Evolutionary conservation across 2,113 vertebrate genomes (phyloP).

Genomic region (Lamprologus lemairii): DNA sequence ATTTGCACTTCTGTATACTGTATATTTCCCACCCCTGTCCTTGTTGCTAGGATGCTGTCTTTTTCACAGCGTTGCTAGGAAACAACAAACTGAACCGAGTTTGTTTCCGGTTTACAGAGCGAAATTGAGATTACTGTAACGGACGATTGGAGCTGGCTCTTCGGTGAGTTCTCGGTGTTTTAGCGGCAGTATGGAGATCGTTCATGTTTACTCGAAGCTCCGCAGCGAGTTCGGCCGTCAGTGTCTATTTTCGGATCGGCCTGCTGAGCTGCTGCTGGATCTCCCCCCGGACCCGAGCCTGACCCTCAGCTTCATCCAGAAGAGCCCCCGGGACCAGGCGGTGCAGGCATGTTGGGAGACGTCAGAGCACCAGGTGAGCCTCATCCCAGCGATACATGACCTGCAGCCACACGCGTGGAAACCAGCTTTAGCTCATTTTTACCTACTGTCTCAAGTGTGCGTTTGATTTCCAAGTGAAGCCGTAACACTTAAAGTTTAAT

Average conservation of each 20-base stretch:
- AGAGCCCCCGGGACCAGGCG: conserved; percentile 67
- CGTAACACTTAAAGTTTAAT: not conserved
- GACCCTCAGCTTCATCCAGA: conserved; percentile 63
- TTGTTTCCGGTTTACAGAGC: not conserved
- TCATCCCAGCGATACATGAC: not conserved
- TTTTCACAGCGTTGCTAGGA: conserved; percentile 2
- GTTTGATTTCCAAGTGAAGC: not conserved
- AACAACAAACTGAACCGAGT: not conserved
- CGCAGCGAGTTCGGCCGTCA: conserved; percentile 85
- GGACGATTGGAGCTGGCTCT: not conserved
- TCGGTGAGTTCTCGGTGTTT: not conserved
- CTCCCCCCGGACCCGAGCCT: conserved; percentile 75
- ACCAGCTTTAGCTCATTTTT: not conserved
- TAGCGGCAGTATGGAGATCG: conserved; percentile 78
- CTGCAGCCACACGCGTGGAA: not conserved
- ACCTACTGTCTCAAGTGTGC: not conserved
- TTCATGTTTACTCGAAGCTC: conserved; percentile 77
- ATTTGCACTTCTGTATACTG: not conserved
- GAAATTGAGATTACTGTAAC: not conserved
- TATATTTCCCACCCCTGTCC: not conserved
- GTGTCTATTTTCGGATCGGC: conserved; percentile 78
- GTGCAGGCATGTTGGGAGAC: conserved; percentile 74
- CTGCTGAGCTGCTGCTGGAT: conserved; percentile 74
- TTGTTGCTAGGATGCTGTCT: not conserved
- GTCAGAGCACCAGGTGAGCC: conserved; percentile 80